A percentile compares a stretch with the other conserved stretches of the same genome.
Conservation (phyloP, 2,888 invertebrate species). For the Coenonympha arcania region DNA sequence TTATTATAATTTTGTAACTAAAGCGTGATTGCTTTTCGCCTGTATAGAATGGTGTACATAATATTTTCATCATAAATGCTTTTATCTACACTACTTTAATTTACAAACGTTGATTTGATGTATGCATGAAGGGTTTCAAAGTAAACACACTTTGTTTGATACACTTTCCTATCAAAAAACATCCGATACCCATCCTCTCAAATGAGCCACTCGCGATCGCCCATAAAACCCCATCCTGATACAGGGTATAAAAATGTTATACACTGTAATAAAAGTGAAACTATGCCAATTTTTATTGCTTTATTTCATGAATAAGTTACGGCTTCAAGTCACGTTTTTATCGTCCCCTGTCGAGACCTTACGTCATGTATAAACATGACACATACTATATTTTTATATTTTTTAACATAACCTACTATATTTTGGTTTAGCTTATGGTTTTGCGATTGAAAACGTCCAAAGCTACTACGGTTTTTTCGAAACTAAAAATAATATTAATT, state of each 20-base stretch:
- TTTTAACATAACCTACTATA: constrained; percentile 1
- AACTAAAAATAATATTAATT: too few species aligned
- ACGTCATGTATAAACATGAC: constrained; percentile 23
- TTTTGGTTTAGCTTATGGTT: not conserved
- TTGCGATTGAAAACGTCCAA: not conserved
- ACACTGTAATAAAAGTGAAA: constrained; percentile 28
- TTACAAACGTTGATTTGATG: too few species aligned
- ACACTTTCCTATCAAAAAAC: not conserved
- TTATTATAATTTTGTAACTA: too few species aligned
- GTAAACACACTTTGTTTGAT: not conserved
- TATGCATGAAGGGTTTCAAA: too few species aligned
- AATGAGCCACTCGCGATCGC: constrained; percentile 11
- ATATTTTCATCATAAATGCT: too few species aligned
- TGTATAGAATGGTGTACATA: too few species aligned
- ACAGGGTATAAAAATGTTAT: constrained; percentile 25
- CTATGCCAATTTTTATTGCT: constrained; percentile 30
- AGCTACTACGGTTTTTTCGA: too few species aligned
- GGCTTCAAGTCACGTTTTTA: constrained; percentile 27
- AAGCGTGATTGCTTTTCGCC: too few species aligned
- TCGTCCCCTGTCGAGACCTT: constrained; percentile 22
- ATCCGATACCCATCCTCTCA: not conserved
- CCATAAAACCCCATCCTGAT: constrained; percentile 21
- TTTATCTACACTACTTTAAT: too few species aligned
- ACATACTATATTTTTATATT: not conserved
- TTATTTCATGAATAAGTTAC: constrained; percentile 29